A percentile compares a stretch with the other conserved stretches of the same genome.
Evolutionary conservation across 2,113 vertebrate species (phyloP).

Genomic region (Labeo catla): DNA sequence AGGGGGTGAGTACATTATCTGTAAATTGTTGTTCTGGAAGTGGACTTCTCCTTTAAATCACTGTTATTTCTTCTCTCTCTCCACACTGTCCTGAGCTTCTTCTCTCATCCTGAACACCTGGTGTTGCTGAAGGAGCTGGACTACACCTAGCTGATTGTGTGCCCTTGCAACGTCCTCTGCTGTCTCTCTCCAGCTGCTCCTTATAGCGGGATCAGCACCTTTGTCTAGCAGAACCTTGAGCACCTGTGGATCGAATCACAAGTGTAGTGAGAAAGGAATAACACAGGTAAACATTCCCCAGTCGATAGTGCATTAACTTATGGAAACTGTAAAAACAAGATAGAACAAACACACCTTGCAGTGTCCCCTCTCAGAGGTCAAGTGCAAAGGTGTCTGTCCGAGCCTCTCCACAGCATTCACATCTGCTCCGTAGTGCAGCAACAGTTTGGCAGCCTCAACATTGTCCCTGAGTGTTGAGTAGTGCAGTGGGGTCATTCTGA

Average conservation of each 20-base stretch:
- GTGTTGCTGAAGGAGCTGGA: constrained; percentile 50
- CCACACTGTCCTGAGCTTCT: not conserved
- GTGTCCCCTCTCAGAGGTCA: constrained; percentile 58
- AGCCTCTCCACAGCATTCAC: constrained; percentile 37
- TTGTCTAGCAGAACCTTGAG: constrained; percentile 37
- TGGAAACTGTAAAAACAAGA: not conserved
- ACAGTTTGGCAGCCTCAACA: constrained; percentile 38
- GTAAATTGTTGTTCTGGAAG: no score
- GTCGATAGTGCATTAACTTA: not conserved
- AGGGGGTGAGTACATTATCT: no score
- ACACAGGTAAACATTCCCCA: not conserved
- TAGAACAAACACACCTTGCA: constrained; percentile 24
- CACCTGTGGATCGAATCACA: constrained; percentile 44
- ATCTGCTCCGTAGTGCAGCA: constrained; percentile 61
- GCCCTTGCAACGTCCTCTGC: constrained; percentile 46
- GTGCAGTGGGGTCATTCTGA: constrained; percentile 51
- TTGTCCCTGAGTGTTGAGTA: constrained; percentile 30
- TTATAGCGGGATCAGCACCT: constrained; percentile 44
- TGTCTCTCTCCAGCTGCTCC: constrained; percentile 57
- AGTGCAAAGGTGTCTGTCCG: constrained; percentile 50
- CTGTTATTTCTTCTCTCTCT: constrained; percentile 5
- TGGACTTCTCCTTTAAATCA: no score
- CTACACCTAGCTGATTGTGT: constrained; percentile 13
- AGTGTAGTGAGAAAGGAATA: not conserved
- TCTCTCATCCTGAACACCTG: not conserved